Evolutionary conservation across 1,140 invertebrate genomes (phyloP), one percentile per base, ranked within the genome.

Genomic region (Fragariocoptes setiger): DNA sequence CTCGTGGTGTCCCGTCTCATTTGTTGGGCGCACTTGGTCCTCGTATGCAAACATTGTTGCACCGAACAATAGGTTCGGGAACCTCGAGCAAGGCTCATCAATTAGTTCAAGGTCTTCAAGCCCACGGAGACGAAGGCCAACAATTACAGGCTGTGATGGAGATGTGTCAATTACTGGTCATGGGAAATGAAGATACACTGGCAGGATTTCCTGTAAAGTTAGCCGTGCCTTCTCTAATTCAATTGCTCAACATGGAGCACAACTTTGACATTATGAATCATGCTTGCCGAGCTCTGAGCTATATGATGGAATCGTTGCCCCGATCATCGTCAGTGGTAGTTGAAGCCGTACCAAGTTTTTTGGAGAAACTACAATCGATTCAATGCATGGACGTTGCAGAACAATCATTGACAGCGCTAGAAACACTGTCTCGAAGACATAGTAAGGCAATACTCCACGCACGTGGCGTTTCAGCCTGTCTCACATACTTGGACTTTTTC

Each of bases 191-290:
- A 62, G 90, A 97, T 53, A 95, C 85, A 1, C 63, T 97, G 12
- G 80, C 85, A 19, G 88, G 88, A 17, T 94, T 97, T 57, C 88
- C 88, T 0, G 78, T 95, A 1, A 85, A 92, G 51, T 83, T 90
- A 60, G 85, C 92, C 13, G 85, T 95, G 13, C 85, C 88, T 12
- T 82, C 82, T 2, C 67, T 97, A 2, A 79, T 83, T 35, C 72
- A 67, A 50, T 57, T 88, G 21, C 65, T 86, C 2, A 70, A 74
- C 19, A 80, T 83, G 65, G 80, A 86, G 53, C 83, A 94, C 55
- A 97, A 97, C 63, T 97, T 95, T 64, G 90, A 95, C 58, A 90
- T 97, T 65, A 97, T 97, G 88, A 90, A 94, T 54, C 83, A 95
- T 57, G 86, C 88, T 0, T 94, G 86, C 58, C 72, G 90, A 37